Base-by-base conservation (phyloP, 64 coral and sea anemone genomes). In the Actinia tenebrosa region DNA sequence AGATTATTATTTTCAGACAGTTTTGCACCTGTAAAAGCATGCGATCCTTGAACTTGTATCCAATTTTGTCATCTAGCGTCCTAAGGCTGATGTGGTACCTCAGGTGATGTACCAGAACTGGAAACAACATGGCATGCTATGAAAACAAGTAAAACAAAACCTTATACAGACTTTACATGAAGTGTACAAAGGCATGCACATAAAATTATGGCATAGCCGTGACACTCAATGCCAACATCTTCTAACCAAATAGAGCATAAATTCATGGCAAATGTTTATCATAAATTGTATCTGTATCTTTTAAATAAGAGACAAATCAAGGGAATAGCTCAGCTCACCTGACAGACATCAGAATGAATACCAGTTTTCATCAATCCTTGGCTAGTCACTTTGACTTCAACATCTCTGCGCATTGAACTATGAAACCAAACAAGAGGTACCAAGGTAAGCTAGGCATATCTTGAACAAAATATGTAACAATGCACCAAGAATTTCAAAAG, bases 321-420 rank as follows among this genome's bases (percentile, higher is more conserved):
- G 63, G 1, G 7, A 66, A 66, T 66, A 66, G 63, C 1, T 66
- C 20, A 7, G 80, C 86, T 86, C 71, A 90, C 97, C 91, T 99
- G 97, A 44, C 93, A 95, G 26, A 99, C 66, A 60, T 99, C 97
- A 22, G 97, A 94, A 37, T 92, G 89, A 22, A 99, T 80, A 0
- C 97, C 97, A 77, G 97, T 99, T 91, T 88, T 95, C 88, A 92
- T 86, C 82, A 99, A 72, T 16, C 97, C 93, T 90, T 55, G 68
- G 43, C 93, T 92, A 46, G 83, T 93, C 46, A 99, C 79, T 60
- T 87, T 90, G 22, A 93, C 93, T 8, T 80, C 10, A 54, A 92
- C 85, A 93, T 99, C 93, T 55, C 97, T 88, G 68, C 97, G 93
- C 91, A 99, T 95, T 16, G 97, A 85, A 42, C 97, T 99, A 50